These are phyloP conservation scores for Perdita meconis DNA, from an alignment of 2,888 invertebrate species.

Conservation along the genomic window DNA sequence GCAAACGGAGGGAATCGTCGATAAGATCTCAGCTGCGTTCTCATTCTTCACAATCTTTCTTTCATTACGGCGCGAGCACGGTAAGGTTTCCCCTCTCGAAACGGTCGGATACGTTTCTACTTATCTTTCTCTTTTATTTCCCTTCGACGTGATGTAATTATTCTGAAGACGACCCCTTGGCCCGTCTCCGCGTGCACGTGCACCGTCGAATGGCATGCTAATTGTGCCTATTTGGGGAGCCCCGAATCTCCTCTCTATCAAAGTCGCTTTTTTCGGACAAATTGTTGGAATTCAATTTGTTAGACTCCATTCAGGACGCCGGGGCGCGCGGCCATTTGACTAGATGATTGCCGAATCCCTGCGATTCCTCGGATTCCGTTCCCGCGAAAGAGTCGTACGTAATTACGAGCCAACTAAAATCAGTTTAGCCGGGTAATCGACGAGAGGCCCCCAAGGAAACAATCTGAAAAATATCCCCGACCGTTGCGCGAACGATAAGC, in stretches of 20 bases:
- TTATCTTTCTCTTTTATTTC: conserved; percentile 50
- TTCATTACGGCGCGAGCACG: conserved; percentile 50
- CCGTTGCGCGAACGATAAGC: too few species aligned
- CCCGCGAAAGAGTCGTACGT: too few species aligned
- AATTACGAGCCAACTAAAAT: too few species aligned
- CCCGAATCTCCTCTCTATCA: conserved; percentile 1
- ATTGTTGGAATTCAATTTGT: conserved; percentile 12
- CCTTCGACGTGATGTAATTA: conserved; percentile 61
- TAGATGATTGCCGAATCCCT: neutral
- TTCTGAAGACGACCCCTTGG: conserved; percentile 48
- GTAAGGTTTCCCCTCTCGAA: conserved; percentile 40
- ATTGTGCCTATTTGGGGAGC: conserved; percentile 20
- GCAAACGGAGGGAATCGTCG: conserved; percentile 22
- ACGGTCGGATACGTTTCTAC: conserved; percentile 27
- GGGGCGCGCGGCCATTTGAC: conserved; percentile 1
- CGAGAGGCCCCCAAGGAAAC: too few species aligned
- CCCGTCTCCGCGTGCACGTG: conserved; percentile 37
- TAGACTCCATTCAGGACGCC: conserved; percentile 8
- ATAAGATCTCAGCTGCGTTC: conserved; percentile 57
- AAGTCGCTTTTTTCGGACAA: conserved; percentile 9
- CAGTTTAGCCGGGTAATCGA: too few species aligned
- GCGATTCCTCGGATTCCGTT: neutral
- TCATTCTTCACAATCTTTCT: conserved; percentile 53
- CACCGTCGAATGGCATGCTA: conserved; percentile 2
- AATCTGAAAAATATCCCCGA: too few species aligned